phyloP scores from a whole-genome alignment of 2,797 vertebrate genomes.

The Sphaeramia orbicularis region DNA sequence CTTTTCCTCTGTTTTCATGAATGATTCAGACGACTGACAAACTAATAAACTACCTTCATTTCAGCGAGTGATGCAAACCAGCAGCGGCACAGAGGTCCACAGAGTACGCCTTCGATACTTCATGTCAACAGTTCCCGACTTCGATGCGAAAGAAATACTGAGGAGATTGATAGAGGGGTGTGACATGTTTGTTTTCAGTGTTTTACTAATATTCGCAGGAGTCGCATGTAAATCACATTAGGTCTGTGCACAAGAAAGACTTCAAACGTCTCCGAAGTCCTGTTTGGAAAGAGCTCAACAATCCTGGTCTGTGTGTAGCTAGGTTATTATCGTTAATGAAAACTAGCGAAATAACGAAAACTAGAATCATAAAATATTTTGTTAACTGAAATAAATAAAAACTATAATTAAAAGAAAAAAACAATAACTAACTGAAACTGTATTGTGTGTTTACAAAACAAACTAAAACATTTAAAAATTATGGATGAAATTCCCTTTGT shows the following conservation, averaged over 20 bases:
- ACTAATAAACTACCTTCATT: conserved; percentile 29
- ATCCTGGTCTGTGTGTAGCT: too few species aligned
- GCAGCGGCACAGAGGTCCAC: conserved; percentile 7
- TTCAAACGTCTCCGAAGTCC: background rate
- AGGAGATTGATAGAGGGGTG: conserved; percentile 11
- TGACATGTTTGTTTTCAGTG: conserved; percentile 21
- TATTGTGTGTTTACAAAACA: too few species aligned
- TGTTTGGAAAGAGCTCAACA: background rate
- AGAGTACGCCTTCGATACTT: conserved; percentile 14
- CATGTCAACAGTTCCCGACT: conserved; percentile 8
- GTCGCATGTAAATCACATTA: background rate
- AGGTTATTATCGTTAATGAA: too few species aligned
- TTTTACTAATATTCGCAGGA: background rate
- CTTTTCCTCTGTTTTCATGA: conserved; percentile 53
- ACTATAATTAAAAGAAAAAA: too few species aligned
- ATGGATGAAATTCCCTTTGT: too few species aligned
- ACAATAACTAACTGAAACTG: too few species aligned
- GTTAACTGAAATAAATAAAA: too few species aligned
- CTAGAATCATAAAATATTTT: too few species aligned
- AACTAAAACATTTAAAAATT: too few species aligned
- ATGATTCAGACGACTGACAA: conserved; percentile 51
- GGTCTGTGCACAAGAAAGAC: background rate
- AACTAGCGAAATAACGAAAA: too few species aligned
- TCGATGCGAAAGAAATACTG: background rate
- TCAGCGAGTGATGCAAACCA: background rate